A percentile compares a stretch with the other conserved stretches of the same genome.
Evolutionary conservation across 2,113 vertebrate species (phyloP).

Genomic region (Hyperoodon ampullatus): DNA sequence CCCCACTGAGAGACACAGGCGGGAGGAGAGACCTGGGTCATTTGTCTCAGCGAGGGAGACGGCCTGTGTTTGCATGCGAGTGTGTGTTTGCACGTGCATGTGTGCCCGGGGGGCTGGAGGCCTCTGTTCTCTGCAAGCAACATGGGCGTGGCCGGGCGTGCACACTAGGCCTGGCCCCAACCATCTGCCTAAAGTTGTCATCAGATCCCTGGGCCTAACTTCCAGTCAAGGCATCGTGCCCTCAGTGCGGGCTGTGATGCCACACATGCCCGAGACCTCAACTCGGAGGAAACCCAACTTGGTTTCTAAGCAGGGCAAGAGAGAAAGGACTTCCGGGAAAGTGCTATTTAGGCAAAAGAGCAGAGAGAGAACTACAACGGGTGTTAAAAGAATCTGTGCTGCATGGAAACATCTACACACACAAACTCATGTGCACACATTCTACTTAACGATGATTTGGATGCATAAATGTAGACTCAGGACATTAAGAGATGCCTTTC

Average conservation of each 20-base stretch:
- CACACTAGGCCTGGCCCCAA: background rate
- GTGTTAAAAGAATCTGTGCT: background rate
- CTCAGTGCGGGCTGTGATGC: background rate
- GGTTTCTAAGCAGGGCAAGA: background rate
- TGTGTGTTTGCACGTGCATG: background rate
- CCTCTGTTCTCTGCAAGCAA: background rate
- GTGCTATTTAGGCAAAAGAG: too few species aligned
- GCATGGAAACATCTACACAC: too few species aligned
- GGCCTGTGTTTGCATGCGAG: background rate
- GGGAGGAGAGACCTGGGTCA: background rate
- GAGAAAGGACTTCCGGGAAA: background rate
- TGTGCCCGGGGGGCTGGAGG: background rate
- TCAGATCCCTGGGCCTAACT: background rate
- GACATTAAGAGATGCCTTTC: background rate
- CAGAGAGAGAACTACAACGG: background rate
- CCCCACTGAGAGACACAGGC: background rate
- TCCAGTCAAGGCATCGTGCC: background rate
- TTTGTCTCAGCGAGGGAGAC: rapidly evolving
- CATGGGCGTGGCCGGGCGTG: background rate
- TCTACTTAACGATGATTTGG: background rate
- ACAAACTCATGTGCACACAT: background rate
- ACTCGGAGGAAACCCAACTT: background rate
- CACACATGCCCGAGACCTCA: background rate
- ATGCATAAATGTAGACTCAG: too few species aligned
- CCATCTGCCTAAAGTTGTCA: background rate